phyloP scores from a whole-genome alignment of 2,797 vertebrate genomes.

The Hylomyscus alleni region DNA sequence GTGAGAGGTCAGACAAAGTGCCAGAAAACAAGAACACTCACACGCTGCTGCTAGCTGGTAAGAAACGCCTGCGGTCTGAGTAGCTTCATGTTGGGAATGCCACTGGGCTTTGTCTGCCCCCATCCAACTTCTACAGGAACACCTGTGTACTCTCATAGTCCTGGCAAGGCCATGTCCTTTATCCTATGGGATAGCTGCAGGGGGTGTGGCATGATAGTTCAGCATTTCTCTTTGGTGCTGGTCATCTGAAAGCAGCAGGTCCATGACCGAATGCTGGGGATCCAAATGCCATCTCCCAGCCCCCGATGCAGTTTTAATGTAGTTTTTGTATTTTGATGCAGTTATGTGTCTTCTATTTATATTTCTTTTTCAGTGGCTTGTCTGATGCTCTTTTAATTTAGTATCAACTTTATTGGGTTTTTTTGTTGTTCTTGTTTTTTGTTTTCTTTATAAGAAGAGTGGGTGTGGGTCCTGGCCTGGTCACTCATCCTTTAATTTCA shows the following conservation, averaged over 20 bases:
- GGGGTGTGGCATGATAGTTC: not conserved
- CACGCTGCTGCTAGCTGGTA: constrained; percentile 90
- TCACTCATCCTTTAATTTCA: not conserved
- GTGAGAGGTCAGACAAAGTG: constrained; percentile 91
- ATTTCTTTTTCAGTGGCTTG: not conserved
- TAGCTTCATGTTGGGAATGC: not conserved
- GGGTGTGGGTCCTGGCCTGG: not conserved
- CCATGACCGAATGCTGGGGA: not conserved
- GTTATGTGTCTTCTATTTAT: constrained; percentile 40
- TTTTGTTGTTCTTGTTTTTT: not conserved
- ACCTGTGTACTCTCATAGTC: not conserved
- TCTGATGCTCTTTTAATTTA: not conserved
- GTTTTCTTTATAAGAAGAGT: not conserved
- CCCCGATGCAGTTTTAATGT: not conserved
- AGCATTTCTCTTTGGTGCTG: not conserved
- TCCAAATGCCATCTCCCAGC: not conserved
- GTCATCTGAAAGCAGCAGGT: not conserved
- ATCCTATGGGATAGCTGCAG: not conserved
- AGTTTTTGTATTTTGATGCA: not conserved
- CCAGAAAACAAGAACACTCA: constrained; percentile 92
- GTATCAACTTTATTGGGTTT: not conserved
- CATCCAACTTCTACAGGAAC: not conserved
- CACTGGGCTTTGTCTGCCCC: not conserved
- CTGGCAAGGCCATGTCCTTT: not conserved
- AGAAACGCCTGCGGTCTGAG: constrained; percentile 42